phyloP scores from a whole-genome alignment of 2,113 vertebrate species.

The Gobiocypris rarus region DNA sequence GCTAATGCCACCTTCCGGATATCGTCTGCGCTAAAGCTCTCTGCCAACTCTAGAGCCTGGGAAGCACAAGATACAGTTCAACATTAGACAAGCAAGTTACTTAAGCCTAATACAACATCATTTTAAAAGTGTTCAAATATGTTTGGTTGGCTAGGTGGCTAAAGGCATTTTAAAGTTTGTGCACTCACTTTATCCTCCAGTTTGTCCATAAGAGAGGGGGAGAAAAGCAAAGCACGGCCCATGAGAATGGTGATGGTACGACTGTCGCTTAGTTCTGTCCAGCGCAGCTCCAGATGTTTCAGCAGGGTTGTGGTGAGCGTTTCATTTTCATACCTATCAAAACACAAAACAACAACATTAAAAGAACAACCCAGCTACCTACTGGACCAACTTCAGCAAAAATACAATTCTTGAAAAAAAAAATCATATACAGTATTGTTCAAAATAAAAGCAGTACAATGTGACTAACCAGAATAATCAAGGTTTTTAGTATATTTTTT shows the following conservation, averaged over 20 bases:
- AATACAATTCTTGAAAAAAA: too few species aligned
- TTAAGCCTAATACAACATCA: neutral
- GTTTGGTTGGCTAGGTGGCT: neutral
- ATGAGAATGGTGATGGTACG: constrained; percentile 75
- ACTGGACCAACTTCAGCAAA: too few species aligned
- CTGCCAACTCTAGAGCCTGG: constrained; percentile 88
- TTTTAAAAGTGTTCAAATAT: neutral
- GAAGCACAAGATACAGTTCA: neutral
- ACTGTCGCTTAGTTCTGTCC: constrained; percentile 84
- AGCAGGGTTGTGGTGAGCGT: constrained; percentile 74
- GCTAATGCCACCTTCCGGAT: constrained; percentile 76
- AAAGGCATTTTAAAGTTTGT: neutral
- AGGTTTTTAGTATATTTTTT: too few species aligned
- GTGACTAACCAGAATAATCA: too few species aligned
- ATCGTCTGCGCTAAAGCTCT: constrained; percentile 81
- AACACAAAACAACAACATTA: neutral
- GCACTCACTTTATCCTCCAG: constrained; percentile 90
- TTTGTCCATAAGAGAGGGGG: constrained; percentile 77
- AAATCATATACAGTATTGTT: too few species aligned
- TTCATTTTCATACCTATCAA: constrained; percentile 44
- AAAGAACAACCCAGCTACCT: neutral
- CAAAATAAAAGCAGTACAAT: too few species aligned
- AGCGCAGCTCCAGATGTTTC: constrained; percentile 88
- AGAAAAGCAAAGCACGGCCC: constrained; percentile 68
- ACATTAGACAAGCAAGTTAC: neutral